A percentile compares a stretch with the other conserved stretches of the same genome.
Evolutionary conservation across 2,888 invertebrate genomes (phyloP).

Genomic region (Allygus modestus): DNA sequence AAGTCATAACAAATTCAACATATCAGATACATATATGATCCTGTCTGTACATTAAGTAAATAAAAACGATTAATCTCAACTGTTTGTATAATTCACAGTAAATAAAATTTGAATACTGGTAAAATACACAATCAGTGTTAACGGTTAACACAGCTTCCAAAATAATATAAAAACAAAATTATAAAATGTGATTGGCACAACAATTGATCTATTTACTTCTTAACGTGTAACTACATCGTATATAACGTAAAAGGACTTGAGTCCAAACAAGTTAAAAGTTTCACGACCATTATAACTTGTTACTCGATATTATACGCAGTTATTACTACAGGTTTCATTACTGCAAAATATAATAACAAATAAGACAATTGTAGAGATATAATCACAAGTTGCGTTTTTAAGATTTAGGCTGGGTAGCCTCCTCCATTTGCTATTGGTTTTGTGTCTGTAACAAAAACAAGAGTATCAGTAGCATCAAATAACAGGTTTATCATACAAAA

Average conservation of each 20-base stretch:
- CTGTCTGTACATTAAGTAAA: not conserved
- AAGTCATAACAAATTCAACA: not conserved
- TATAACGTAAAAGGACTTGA: not conserved
- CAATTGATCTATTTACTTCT: not conserved
- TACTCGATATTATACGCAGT: too few species aligned
- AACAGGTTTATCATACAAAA: too few species aligned
- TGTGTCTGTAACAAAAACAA: not conserved
- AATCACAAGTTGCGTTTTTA: not conserved
- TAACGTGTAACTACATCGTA: not conserved
- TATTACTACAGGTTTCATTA: not conserved
- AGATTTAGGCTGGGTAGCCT: not conserved
- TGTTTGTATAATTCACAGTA: not conserved
- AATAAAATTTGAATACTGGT: not conserved
- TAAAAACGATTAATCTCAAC: not conserved
- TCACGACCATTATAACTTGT: too few species aligned
- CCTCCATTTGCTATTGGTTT: conserved; percentile 19
- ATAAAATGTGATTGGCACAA: conserved; percentile 2
- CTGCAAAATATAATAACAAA: not conserved
- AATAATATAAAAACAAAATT: not conserved
- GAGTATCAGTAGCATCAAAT: not conserved
- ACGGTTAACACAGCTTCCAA: not conserved
- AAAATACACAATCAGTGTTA: not conserved
- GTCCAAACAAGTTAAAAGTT: not conserved
- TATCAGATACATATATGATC: not conserved
- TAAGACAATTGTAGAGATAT: not conserved